Percentiles rank a stretch among this genome's conserved stretches.
Conservation (phyloP, 1,140 invertebrate species). For the Panagrolaimus sp. region DNA sequence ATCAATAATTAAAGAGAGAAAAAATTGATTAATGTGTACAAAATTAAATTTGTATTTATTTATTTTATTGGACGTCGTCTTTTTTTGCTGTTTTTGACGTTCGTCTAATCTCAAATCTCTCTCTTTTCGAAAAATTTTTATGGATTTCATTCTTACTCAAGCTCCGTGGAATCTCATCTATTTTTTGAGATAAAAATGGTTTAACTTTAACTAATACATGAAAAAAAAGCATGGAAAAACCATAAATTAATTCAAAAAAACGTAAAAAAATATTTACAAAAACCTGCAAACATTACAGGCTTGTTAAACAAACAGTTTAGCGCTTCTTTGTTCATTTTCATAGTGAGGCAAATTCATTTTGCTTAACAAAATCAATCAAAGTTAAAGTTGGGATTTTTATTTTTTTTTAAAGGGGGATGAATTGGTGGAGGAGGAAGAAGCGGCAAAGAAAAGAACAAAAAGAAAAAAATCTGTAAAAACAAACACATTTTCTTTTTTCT, state of each 20-base stretch:
- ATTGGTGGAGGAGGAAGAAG: background rate
- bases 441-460: background rate
- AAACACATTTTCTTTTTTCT: background rate
- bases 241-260: background rate
- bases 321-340: background rate
- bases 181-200: background rate
- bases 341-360: background rate
- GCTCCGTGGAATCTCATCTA: background rate
- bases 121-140: background rate
- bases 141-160: background rate
- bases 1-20: too few relatives aligned
- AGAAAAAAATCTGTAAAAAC: background rate
- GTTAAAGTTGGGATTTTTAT: background rate
- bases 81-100: too few relatives aligned
- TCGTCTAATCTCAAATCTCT: too few relatives aligned
- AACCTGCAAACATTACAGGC: background rate
- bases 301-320: slow-evolving; percentile 1
- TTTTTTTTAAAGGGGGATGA: background rate
- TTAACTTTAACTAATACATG: background rate
- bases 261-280: background rate
- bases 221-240: background rate
- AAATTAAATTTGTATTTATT: too few relatives aligned
- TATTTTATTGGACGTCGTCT: too few relatives aligned
- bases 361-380: background rate
- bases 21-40: too few relatives aligned